Base-by-base conservation (phyloP, 2,113 vertebrate species). In the Hemiprocne comata region DNA sequence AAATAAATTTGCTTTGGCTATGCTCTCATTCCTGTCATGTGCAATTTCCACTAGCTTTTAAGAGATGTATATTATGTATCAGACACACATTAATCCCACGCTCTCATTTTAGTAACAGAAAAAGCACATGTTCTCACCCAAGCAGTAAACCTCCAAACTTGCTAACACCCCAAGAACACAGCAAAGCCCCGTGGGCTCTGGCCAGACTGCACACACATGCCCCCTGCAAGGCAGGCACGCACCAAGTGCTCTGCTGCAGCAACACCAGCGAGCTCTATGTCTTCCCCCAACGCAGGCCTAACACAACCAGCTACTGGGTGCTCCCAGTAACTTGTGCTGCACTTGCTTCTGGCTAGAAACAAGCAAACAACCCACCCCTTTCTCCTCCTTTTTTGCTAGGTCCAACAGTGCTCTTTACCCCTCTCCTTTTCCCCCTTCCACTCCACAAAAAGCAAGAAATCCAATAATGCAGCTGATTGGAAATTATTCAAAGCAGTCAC, bases 201-300 rank as follows among this genome's bases (percentile, higher is more conserved):
- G 33, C 42, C 2, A 51, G 3, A 10, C 28, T 36, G 23, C 13
- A 25, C 23, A 13, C 21, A 10, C 0, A 0, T 33, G 50, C 36
- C 77, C 57, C 42, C 34, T 46, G 51, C 19, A 42, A 36, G 60
- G 38, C 8, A 44, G 19, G 34, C 28, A 20, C 1, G 31, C 33
- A 31, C 16, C 33, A 54, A 84, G 61, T 26, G 24, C 6, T 28
- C 55, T 17, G 34, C 53, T 60, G 66, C 48, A 64, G 71, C 62
- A 85, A 58, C 0, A 2, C 7, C n/a, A 1, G 0, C 0, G 1
- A 7, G 28, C 42, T 82, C 55, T 60, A 14, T 0, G 1, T 7
- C 31, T n/a, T 29, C 50, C 29, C 44, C 53, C 67, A 48, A 17
- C 46, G 24, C 17, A 40, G 21, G 19, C 66, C 16, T 38, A 76